Percentiles rank a stretch among this genome's conserved stretches.
Conservation (phyloP, 2,113 vertebrate species). For the Myotis davidii region DNA sequence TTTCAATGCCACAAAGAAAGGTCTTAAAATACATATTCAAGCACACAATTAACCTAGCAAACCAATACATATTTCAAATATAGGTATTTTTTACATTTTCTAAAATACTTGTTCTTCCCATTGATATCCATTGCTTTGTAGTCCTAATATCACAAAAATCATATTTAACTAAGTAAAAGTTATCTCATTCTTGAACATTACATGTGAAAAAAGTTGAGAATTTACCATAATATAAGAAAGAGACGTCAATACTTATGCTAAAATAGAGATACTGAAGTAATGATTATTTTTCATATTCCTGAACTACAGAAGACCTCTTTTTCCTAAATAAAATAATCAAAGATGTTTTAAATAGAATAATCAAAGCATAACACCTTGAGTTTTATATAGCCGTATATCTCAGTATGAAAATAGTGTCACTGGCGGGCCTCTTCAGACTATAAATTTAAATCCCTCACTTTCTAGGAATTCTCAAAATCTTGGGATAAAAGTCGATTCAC, state of each 20-base stretch:
- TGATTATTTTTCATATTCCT: conserved; percentile 58
- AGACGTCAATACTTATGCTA: conserved; percentile 48
- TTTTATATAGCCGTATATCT: not conserved
- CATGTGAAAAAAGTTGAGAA: conserved; percentile 65
- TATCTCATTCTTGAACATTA: conserved; percentile 58
- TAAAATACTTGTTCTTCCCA: not conserved
- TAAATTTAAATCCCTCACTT: conserved; percentile 62
- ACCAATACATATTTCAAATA: conserved; percentile 69
- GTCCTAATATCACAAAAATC: conserved; percentile 34
- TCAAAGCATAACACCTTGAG: not conserved
- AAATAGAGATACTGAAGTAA: conserved; percentile 49
- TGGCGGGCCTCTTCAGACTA: conserved; percentile 32
- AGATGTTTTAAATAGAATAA: conserved; percentile 61
- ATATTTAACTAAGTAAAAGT: conserved; percentile 65
- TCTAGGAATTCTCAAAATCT: conserved; percentile 79
- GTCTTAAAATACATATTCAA: conserved; percentile 70
- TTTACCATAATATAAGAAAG: conserved; percentile 48
- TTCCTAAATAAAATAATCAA: conserved; percentile 27
- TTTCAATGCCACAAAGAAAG: conserved; percentile 82
- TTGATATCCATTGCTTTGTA: conserved; percentile 1
- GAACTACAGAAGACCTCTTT: conserved; percentile 53
- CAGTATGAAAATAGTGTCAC: not conserved
- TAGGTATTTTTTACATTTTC: conserved; percentile 69
- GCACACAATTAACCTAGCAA: conserved; percentile 80
- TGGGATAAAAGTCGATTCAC: conserved; percentile 74